Conservation (phyloP, 2,888 invertebrate genomes). For the Drosophila paranaensis region DNA sequence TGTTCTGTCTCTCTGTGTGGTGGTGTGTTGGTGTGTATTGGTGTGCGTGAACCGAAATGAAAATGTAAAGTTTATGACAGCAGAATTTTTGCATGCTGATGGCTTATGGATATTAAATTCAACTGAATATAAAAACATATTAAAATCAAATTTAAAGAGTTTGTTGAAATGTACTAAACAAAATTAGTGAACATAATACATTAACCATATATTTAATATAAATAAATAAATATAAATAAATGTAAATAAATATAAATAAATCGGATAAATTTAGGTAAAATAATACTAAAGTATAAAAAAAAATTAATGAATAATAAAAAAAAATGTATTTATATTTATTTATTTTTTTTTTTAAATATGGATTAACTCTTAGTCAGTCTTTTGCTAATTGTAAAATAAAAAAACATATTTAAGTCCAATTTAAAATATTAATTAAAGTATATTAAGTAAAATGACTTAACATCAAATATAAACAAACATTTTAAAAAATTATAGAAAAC, state of each 20-base stretch:
- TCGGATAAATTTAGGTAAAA: background rate
- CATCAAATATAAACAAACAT: no score
- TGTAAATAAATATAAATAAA: no score
- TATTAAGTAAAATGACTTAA: background rate
- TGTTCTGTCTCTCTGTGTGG: constrained; percentile 1
- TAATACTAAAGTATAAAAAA: background rate
- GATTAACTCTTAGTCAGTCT: no score
- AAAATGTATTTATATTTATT: no score
- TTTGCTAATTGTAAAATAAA: no score
- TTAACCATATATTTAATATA: no score
- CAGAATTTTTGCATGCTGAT: constrained; percentile 21
- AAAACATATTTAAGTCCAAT: background rate
- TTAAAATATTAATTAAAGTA: background rate
- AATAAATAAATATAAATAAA: no score
- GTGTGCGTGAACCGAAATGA: constrained; percentile 58
- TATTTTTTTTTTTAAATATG: no score
- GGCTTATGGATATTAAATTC: constrained; percentile 17
- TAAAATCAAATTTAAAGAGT: constrained; percentile 6
- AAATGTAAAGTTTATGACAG: constrained; percentile 70
- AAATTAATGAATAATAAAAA: no score
- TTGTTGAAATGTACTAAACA: background rate
- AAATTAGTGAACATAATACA: background rate
- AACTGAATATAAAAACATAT: constrained; percentile 11
- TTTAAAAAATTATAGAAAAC: background rate
- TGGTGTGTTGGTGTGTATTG: constrained; percentile 3